Evolutionary conservation across 2,888 invertebrate species (phyloP).

Genomic region (Ophion ellenae): DNA sequence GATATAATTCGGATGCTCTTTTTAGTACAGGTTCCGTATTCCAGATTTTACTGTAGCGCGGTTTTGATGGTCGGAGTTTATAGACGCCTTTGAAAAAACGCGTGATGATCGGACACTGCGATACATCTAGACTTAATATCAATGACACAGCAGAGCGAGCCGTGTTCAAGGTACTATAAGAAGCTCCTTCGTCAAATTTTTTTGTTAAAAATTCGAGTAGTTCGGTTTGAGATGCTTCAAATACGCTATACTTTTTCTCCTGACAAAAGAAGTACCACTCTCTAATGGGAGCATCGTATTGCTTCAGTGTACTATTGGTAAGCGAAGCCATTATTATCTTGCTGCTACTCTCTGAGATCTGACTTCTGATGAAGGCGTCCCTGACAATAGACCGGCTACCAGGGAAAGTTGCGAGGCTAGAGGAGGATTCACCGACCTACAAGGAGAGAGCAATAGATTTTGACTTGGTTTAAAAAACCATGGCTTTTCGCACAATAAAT

Average conservation of each 20-base stretch:
- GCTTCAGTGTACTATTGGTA: slow-evolving; percentile 62
- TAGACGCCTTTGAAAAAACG: too few relatives aligned
- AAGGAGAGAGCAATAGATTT: slow-evolving; percentile 33
- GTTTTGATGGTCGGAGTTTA: too few relatives aligned
- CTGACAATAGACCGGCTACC: slow-evolving; percentile 51
- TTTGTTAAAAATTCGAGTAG: too few relatives aligned
- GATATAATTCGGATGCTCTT: too few relatives aligned
- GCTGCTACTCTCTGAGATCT: slow-evolving; percentile 26
- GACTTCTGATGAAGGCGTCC: slow-evolving; percentile 32
- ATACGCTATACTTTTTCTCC: slow-evolving; percentile 12
- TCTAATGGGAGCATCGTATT: slow-evolving; percentile 66
- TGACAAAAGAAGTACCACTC: slow-evolving; percentile 67
- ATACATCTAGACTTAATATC: too few relatives aligned
- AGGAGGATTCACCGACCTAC: slow-evolving; percentile 39
- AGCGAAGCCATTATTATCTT: slow-evolving; percentile 66
- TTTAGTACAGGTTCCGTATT: too few relatives aligned
- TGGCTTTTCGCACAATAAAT: neutral
- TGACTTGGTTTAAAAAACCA: neutral
- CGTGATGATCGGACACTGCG: too few relatives aligned
- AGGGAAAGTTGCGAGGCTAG: slow-evolving; percentile 41
- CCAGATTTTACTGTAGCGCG: too few relatives aligned
- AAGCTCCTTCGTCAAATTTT: too few relatives aligned
- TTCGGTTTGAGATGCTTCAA: neutral
- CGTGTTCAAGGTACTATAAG: too few relatives aligned
- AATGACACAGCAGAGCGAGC: too few relatives aligned